Base-by-base conservation (phyloP, 1,140 invertebrate genomes). In the Ooceraea biroi region DNA sequence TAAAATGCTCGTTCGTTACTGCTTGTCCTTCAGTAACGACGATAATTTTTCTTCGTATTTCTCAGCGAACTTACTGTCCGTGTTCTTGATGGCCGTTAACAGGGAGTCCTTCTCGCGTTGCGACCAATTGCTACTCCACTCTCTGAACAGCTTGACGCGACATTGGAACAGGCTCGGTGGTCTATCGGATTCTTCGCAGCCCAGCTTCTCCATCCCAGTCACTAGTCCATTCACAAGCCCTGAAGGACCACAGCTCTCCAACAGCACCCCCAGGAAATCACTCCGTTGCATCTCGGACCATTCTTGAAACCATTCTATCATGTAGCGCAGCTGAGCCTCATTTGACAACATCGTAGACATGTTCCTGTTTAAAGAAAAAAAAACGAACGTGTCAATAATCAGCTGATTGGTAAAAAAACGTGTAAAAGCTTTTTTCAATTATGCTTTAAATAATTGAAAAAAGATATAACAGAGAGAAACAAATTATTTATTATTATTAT, bases 111-210 rank as follows among this genome's bases (percentile, higher is more conserved):
- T 96, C 80, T 98, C 97, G 80, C 96, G 96, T 60, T 96, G 95
- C 57, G 95, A 95, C 98, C 98, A 98, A 87, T 96, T 96, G 72
- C 96, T 95, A 90, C 96, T 97, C 98, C 98, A 98, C 94, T 98
- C 97, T 90, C 96, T 95, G 91, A 98, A 98, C 12, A 98, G 92
- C 94, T 98, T 98, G 90, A 98, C 96, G 69, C 98, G 96, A 91
- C 98, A 98, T 92, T 98, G 97, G 92, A 98, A 98, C 77, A 98
- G 95, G 89, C 96, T 98, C 87, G 98, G 97, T 48, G 97, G 98
- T 89, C 96, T 97, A 14, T 93, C 91, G 0, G 88, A 83, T 48
- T 94, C 93, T 83, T 97, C 96, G 82, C 97, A 96, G 57, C 95
- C 95, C 19, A 97, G 92, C 83, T 94, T 95, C 48, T 96, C 96